Evolutionary conservation across 2,888 invertebrate species (phyloP).

Genomic region (Coelogynopora nodosa): DNA sequence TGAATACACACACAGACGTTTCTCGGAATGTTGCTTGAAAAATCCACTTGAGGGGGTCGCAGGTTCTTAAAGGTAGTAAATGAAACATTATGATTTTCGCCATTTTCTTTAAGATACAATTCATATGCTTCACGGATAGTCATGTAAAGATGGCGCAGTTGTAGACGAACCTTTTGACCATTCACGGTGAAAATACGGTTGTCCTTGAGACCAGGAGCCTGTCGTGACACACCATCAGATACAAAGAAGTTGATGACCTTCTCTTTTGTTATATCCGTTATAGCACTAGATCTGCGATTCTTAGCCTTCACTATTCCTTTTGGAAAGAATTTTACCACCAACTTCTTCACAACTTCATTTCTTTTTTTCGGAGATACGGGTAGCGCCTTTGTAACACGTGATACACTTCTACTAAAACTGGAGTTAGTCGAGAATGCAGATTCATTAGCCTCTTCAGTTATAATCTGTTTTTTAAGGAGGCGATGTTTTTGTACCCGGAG

Average conservation of each 20-base stretch:
- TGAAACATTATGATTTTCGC: background rate
- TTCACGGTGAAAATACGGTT: background rate
- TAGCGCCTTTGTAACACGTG: background rate
- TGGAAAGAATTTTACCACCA: background rate
- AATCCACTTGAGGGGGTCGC: constrained; percentile 5
- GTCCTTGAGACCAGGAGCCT: constrained; percentile 1
- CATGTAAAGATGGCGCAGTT: background rate
- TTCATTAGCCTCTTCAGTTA: background rate
- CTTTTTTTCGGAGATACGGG: background rate
- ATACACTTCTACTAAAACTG: background rate
- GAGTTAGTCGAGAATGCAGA: background rate
- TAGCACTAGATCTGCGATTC: background rate
- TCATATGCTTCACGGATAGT: too few species aligned
- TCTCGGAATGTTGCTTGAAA: too few species aligned
- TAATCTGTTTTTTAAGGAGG: background rate
- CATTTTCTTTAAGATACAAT: background rate
- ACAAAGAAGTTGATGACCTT: background rate
- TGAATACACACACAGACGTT: too few species aligned
- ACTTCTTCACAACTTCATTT: background rate
- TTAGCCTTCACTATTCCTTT: background rate
- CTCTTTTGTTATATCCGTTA: background rate
- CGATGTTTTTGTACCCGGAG: background rate
- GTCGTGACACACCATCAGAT: background rate
- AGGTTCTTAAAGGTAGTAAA: background rate
- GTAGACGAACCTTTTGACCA: constrained; percentile 4